Evolutionary conservation across 2,888 invertebrate genomes (phyloP), one percentile per base, ranked within the genome.

Genomic region (Drosophila setosimentum): DNA sequence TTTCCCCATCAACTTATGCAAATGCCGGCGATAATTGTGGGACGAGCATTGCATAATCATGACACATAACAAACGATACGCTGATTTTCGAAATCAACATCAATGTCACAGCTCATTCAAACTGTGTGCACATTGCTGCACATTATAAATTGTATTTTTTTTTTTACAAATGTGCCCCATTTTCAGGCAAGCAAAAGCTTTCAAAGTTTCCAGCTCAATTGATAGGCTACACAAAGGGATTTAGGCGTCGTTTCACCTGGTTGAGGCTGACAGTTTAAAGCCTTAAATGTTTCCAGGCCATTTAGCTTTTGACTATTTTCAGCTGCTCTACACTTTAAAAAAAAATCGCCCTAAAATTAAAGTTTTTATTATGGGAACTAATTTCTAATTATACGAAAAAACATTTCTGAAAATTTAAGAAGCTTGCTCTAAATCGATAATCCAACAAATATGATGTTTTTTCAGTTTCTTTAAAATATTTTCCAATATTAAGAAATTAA

Each of bases 1-100:
- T 5, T 21, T 59, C 63, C 18, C n/a, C 68, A 62, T 75, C 68
- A 55, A 72, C 76, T 79, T 75, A 86, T 83, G 82, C 87, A 87
- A 87, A 88, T 86, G 76, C 64, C 65, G 50, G 76, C 75, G 68
- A 79, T 89, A 87, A 87, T 87, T 89, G 87, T 79, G 81, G 73
- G 87, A 83, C 81, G 79, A 85, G 80, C 81, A 77, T 89, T 87
- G 89, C 87, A 83, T 80, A 87, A 89, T 87, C 89, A 87, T 87
- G 80, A 72, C 68, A 66, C 42, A 66, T 51, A 53, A 57, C 83
- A 80, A 85, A 83, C 78, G 82, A 76, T 81, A 68, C 68, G 54
- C 50, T 73, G 78, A 64, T 74, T 73, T 37, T 58, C 54, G 53
- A 40, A 63, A 73, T 78, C 73, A 68, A 60, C 74, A 68, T 71